These are phyloP conservation scores for Parnassius glacialis DNA, from an alignment of 2,888 invertebrate species.

Conservation along the genomic window DNA sequence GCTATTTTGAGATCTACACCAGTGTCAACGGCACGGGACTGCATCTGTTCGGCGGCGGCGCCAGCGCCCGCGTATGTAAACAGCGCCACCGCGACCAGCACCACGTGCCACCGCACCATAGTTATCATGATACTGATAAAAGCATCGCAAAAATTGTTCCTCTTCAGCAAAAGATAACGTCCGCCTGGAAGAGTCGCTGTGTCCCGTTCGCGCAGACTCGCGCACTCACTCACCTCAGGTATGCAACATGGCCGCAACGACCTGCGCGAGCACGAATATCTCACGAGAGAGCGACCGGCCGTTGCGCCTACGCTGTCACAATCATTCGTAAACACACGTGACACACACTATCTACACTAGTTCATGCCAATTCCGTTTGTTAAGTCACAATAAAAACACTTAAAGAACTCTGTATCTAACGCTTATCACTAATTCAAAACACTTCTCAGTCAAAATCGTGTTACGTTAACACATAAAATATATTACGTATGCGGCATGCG, in stretches of 20 bases:
- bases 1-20: conserved; percentile 91
- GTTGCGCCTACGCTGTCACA: conserved; percentile 77
- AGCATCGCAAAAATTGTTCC: conserved; percentile 66
- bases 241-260: conserved; percentile 81
- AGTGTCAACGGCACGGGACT: conserved; percentile 93
- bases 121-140: conserved; percentile 69
- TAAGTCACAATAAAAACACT: conserved; percentile 19
- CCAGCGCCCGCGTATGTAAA: conserved; percentile 58
- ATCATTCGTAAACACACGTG: conserved; percentile 78
- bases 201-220: conserved; percentile 75
- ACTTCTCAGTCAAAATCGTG: conserved; percentile 68
- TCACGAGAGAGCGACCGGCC: conserved; percentile 76
- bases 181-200: conserved; percentile 62
- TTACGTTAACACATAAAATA: conserved; percentile 47
- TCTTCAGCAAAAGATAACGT: conserved; percentile 64
- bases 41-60: conserved; percentile 85
- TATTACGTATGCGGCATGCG: conserved; percentile 56
- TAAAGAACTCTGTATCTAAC: conserved; percentile 6
- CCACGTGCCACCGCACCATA: conserved; percentile 75
- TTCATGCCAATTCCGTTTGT: conserved; percentile 31
- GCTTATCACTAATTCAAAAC: conserved; percentile 48
- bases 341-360: conserved; percentile 59
- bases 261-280: conserved; percentile 78
- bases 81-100: conserved; percentile 71
- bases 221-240: conserved; percentile 77